Base-by-base conservation (phyloP, 2,888 invertebrate genomes). In the Nomada flava region DNA sequence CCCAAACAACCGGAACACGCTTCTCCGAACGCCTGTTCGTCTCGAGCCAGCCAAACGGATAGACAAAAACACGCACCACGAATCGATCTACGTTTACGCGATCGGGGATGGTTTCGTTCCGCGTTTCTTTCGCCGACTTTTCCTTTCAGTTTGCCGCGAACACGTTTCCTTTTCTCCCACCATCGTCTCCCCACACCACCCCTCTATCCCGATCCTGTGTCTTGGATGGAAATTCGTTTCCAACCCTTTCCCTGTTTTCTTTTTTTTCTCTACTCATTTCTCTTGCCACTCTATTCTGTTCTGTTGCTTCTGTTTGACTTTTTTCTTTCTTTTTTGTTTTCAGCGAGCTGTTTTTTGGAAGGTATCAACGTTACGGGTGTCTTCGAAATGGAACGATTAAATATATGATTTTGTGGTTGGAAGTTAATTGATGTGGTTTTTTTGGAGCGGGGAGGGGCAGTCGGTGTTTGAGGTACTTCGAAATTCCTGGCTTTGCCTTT, bases 31-130 rank as follows among this genome's bases (percentile, higher is more conserved):
- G 62, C 62, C 68, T 82, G 70, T 59, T 47, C 62, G 70, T 74
- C 77, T 70, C 69, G 75, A 69, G 55, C 86, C 89, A 93, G 93
- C 93, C 93, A 93, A 93, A 93, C 92, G 92, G 93, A 93, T 93
- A 93, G 93, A 93, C 93, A 92, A 91, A 79, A 79, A 80, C 79
- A 91, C 89, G 91, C 92, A 92, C 91, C 90, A 63, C 73, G 26
- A 20, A 67, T 73, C 57, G 59, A 50, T 62, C 52, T 20, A 59
- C 72, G 62, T 20, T 62, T 7, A 11, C 68, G 71, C 36, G 59
- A 63, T 60, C 57, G 11, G 57, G 29, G 72, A 72, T 75, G 71
- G 68, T 81, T 82, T 81, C 81, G 82, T 81, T 79, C 79, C 82
- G 76, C 76, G 75, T 76, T 82, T 80, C 81, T 75, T 64, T 62